Base-by-base conservation (phyloP, 2,113 vertebrate species). In the Sclerurus mexicanus region DNA sequence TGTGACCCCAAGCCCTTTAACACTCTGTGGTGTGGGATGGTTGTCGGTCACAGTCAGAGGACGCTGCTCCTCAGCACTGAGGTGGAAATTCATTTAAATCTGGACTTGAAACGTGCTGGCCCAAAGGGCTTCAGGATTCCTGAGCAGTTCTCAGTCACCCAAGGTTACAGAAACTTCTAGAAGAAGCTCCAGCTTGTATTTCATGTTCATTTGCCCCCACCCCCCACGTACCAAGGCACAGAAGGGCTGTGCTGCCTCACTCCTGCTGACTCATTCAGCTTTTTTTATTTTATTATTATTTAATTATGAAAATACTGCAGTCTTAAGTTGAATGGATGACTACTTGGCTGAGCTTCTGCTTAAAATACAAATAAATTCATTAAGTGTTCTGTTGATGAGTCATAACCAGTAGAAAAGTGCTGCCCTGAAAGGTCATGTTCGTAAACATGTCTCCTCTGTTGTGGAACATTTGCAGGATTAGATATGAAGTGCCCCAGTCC, bases 301-400 rank as follows among this genome's bases (percentile, higher is more conserved):
- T 35, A 39, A 52, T 93, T 86, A 17, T 59, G 30, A 53, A 97
- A 88, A 83, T 25, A 15, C 56, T 39, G 76, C 68, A 86, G 56
- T 37, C 76, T 68, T 50, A 10, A 86, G 23, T 58, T 68, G 72
- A 88, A 83, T 47, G 73, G 63, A 50, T 89, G 71, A 33, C 17
- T 85, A 0, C 74, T 69, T 84, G 91, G 59, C 85, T 94, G 68
- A 77, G 77, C 87, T 68, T 67, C 81, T 76, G 56, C 77, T 75
- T 89, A 31, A 95, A 87, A 56, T 56, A 82, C 22, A 75, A 91
- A 81, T 85, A 87, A 89, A 95, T 75, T 59, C 37, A 63, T 91
- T 85, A 87, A 78, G 52, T 63, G 77, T 85, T 55, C 69, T 56
- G 39, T 63, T 94, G 52, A 27, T 93, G 87, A 91, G 39, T 94